phyloP scores from a whole-genome alignment of 2,113 vertebrate species.

The Otus sunia region DNA sequence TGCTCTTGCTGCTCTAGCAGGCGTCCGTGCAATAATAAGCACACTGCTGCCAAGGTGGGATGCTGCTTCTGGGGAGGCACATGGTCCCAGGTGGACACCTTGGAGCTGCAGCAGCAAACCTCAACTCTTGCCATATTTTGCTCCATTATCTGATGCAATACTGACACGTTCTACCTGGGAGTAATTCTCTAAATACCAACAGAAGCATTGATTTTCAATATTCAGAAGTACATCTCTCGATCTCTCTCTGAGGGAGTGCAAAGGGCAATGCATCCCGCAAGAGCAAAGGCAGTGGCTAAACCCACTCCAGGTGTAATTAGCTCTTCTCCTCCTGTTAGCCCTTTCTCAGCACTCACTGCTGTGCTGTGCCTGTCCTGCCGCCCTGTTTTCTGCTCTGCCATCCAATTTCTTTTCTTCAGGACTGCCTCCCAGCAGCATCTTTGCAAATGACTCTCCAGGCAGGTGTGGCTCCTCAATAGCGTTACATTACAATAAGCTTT shows the following conservation, averaged over 20 bases:
- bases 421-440: not conserved
- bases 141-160: not conserved
- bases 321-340: not conserved
- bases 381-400: not conserved
- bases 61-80: not conserved
- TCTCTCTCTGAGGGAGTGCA: not conserved
- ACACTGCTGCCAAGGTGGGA: not conserved
- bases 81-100: not conserved
- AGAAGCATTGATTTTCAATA: not conserved
- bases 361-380: not conserved
- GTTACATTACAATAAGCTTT: not conserved
- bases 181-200: not conserved
- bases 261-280: not conserved
- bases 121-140: not conserved
- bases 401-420: not conserved
- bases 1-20: not conserved
- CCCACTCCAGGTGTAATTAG: not conserved
- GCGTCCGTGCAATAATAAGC: accelerated
- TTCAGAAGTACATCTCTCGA: not conserved
- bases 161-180: not conserved
- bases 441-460: not conserved
- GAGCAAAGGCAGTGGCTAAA: not conserved
- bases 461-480: not conserved
- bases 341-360: not conserved
- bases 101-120: not conserved